Percentiles rank a stretch among this genome's conserved stretches.
Conservation (phyloP, 2,888 invertebrate species). For the Gymnoscelis rufifasciata region DNA sequence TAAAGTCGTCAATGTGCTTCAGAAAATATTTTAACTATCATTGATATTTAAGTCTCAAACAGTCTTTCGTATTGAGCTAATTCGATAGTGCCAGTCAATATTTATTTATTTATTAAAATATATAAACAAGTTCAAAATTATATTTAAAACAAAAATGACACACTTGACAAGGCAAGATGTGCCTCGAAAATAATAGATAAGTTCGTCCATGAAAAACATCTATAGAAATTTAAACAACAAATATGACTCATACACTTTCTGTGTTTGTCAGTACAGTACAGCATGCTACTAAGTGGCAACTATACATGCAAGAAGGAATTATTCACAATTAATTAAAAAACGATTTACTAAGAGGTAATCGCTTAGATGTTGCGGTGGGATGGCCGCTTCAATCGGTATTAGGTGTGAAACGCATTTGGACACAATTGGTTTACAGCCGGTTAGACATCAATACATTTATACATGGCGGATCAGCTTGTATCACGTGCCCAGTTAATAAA, state of each 20-base stretch:
- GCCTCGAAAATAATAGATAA: too few species aligned
- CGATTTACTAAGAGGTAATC: constrained; percentile 51
- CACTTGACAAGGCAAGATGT: too few species aligned
- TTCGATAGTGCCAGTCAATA: constrained; percentile 54
- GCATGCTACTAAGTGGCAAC: background rate
- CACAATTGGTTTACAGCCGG: too few species aligned
- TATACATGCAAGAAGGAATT: background rate
- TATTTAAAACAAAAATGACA: too few species aligned
- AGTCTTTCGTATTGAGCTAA: constrained; percentile 76
- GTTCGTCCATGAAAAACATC: too few species aligned
- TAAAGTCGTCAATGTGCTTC: constrained; percentile 71
- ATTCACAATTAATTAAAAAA: too few species aligned
- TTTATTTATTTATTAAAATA: too few species aligned
- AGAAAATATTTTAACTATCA: constrained; percentile 68
- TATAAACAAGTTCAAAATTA: too few species aligned
- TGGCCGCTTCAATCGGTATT: constrained; percentile 39
- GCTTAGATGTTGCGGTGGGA: constrained; percentile 47
- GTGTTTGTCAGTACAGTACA: background rate
- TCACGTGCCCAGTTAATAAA: constrained; percentile 7
- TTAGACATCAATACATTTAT: constrained; percentile 38
- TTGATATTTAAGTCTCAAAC: constrained; percentile 67
- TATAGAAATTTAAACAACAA: too few species aligned
- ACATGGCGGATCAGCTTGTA: too few species aligned
- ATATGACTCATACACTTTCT: too few species aligned
- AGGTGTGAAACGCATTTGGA: constrained; percentile 51